Conservation (phyloP, 2,888 invertebrate species). For the Apamea sordens region DNA sequence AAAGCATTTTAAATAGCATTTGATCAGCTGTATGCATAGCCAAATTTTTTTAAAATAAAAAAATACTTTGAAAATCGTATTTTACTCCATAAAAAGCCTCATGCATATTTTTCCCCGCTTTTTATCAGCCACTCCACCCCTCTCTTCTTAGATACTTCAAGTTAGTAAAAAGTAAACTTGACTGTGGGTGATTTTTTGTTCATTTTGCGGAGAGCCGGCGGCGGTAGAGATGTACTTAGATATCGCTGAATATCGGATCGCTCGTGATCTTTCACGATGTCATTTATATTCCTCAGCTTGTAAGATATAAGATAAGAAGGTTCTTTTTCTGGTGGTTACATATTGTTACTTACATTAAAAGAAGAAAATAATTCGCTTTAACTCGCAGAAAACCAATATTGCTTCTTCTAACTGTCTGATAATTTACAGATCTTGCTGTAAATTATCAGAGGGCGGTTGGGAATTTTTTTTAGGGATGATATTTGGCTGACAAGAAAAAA, state of each 20-base stretch:
- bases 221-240: slow-evolving; percentile 35
- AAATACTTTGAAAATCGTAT: background rate
- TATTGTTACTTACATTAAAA: background rate
- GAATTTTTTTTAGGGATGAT: no score
- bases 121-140: slow-evolving; percentile 37
- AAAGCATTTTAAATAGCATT: no score
- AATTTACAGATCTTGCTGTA: background rate
- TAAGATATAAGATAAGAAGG: slow-evolving; percentile 8
- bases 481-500: no score
- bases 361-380: background rate
- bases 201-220: slow-evolving; percentile 50
- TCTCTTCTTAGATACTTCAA: slow-evolving; percentile 39
- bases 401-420: no score
- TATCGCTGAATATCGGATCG: slow-evolving; percentile 53
- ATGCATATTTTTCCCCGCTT: background rate
- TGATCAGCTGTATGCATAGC: background rate
- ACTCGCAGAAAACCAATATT: background rate
- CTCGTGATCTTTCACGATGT: slow-evolving; percentile 52
- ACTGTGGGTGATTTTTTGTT: slow-evolving; percentile 56
- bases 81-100: background rate
- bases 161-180: slow-evolving; percentile 66
- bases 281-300: slow-evolving; percentile 35
- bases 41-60: background rate
- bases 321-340: background rate
- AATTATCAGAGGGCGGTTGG: background rate